Base-by-base conservation (phyloP, 2,888 invertebrate species). In the Melipona beecheii region DNA sequence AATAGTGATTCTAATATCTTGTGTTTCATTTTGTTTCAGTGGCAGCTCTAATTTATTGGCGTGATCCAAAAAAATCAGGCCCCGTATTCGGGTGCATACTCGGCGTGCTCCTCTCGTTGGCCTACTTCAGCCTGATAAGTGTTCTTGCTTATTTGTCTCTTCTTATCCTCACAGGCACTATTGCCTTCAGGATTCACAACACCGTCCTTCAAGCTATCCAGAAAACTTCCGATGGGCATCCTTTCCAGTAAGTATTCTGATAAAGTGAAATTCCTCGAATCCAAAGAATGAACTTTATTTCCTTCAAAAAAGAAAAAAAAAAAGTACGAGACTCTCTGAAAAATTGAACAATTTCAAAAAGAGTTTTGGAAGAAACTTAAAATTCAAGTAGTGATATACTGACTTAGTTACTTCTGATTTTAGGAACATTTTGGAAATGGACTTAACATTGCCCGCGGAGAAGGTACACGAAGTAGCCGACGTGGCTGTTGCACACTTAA, bases 11-110 rank as follows among this genome's bases (percentile, higher is more conserved):
- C 43, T 11, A 43, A 9, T 43, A 9, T 43, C 9, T 27, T 31
- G 17, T 64, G 50, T 65, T 69, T 69, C 13, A 24, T 58, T 58
- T 58, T 89, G 90, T 96, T 96, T 15, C 96, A 98, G 98, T 98
- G 96, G 97, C 98, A 95, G 98, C 98, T 94, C 96, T 99, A 95
- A 97, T 99, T 95, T 99, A 99, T 96, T 99, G 99, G 99, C 97
- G 99, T 90, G 98, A 98, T 95, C 97, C 98, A 91, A 98, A 97
- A 95, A 98, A 98, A 95, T 98, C 98, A 89, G 99, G 98, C 90
- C 97, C 97, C 92, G 98, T 98, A 89, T 98, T 99, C 95, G 99
- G 98, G 94, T 97, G 97, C 91, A 97, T 98, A 91, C 96, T 99
- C 93, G 96, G 97, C 93, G 96, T 98, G 93, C 97, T 99, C 93